phyloP scores from a whole-genome alignment of 2,888 invertebrate genomes.

The Dusona sp. region DNA sequence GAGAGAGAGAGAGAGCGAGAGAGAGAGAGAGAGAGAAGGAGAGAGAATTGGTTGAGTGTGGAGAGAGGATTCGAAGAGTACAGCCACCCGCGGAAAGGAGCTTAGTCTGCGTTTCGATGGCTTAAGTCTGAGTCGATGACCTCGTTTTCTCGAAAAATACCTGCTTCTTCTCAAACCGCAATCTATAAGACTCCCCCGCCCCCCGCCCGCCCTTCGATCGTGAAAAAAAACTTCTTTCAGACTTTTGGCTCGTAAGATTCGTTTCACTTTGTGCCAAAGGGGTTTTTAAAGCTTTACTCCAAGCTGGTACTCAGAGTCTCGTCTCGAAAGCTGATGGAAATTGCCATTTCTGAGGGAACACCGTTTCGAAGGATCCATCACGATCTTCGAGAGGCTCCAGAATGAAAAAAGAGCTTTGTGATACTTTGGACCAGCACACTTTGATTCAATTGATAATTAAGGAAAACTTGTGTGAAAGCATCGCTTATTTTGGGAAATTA shows the following conservation, averaged over 20 bases:
- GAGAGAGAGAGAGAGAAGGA: neutral
- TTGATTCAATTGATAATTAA: neutral
- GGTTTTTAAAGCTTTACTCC: neutral
- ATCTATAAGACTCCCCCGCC: neutral
- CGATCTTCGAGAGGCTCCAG: neutral
- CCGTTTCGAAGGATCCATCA: neutral
- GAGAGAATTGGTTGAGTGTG: neutral
- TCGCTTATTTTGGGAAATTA: constrained; percentile 12
- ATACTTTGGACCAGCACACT: neutral
- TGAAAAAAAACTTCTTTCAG: neutral
- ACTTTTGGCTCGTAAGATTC: neutral
- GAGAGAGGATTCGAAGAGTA: neutral
- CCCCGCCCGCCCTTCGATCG: neutral
- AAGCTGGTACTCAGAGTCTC: neutral
- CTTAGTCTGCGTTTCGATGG: constrained; percentile 7
- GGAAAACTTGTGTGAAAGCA: neutral
- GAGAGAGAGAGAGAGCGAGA: too few species aligned
- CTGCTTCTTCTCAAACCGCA: neutral
- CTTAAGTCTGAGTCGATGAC: constrained; percentile 31
- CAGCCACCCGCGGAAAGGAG: constrained; percentile 1
- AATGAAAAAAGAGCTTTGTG: neutral
- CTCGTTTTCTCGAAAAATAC: constrained; percentile 23
- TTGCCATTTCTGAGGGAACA: neutral
- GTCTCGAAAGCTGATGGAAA: neutral
- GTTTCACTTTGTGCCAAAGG: neutral